phyloP scores from a whole-genome alignment of 2,797 vertebrate genomes.

The Sus cebifrons region DNA sequence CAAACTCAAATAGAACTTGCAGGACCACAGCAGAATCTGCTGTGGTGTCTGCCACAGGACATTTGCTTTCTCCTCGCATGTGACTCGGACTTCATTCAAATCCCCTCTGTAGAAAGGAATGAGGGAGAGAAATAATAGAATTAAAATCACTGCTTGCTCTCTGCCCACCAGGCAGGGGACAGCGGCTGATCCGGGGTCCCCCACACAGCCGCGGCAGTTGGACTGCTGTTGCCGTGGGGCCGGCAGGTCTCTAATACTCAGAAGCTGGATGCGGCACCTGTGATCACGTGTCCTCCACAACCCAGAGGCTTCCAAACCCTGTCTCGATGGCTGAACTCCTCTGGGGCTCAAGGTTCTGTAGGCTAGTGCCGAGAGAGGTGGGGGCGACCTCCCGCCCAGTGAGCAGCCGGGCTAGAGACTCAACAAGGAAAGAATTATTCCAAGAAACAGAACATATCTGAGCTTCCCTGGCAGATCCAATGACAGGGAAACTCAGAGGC shows the following conservation, averaged over 20 bases:
- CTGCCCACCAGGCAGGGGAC: neutral
- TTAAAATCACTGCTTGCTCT: slow-evolving; percentile 34
- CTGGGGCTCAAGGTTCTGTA: neutral
- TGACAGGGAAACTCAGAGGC: slow-evolving; percentile 77
- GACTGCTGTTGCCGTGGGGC: neutral
- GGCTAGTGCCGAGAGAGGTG: neutral
- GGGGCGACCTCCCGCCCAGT: neutral
- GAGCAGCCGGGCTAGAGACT: slow-evolving; percentile 20
- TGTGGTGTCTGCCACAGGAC: neutral
- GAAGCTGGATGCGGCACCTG: slow-evolving; percentile 20
- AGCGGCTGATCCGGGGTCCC: neutral
- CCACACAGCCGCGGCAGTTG: neutral
- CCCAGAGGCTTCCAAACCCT: slow-evolving; percentile 61
- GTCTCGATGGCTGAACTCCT: slow-evolving; percentile 48
- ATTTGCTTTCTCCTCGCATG: neutral
- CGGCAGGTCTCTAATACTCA: neutral
- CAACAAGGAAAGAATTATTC: slow-evolving; percentile 88
- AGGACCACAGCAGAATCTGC: slow-evolving; percentile 7
- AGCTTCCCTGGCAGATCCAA: slow-evolving; percentile 86
- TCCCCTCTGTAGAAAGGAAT: slow-evolving; percentile 49
- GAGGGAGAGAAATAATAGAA: neutral
- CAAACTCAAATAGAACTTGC: slow-evolving; percentile 5
- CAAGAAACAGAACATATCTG: slow-evolving; percentile 85
- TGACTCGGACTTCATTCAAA: slow-evolving; percentile 72
- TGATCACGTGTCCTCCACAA: neutral